Evolutionary conservation across 2,888 invertebrate genomes (phyloP).

Genomic region (Phorcus lineatus): DNA sequence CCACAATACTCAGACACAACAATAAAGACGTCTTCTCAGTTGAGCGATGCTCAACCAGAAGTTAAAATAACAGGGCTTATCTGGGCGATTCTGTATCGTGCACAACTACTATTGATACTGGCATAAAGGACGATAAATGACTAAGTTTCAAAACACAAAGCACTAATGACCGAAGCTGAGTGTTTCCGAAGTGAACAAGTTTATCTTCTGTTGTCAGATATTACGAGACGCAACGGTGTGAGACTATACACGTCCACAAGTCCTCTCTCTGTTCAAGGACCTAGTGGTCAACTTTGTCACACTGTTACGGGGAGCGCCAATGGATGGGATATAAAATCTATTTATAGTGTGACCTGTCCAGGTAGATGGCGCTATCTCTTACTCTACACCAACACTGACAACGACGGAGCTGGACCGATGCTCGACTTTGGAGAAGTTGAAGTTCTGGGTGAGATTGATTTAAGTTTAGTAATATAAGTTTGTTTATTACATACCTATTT

Average conservation of each 20-base stretch:
- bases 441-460: background rate
- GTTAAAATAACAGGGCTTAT: too few species aligned
- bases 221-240: background rate
- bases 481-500: too few species aligned
- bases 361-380: background rate
- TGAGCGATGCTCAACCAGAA: too few species aligned
- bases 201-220: background rate
- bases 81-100: too few species aligned
- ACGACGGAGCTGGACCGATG: background rate
- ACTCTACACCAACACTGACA: background rate
- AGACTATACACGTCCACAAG: background rate
- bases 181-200: too few species aligned
- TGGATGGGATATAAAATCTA: background rate
- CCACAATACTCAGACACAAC: too few species aligned
- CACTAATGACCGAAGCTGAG: too few species aligned
- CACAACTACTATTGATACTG: too few species aligned
- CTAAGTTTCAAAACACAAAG: too few species aligned
- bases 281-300: background rate
- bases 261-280: background rate
- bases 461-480: too few species aligned
- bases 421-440: background rate
- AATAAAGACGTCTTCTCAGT: too few species aligned
- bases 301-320: background rate
- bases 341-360: background rate
- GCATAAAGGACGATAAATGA: too few species aligned